Conservation (phyloP, 2,113 vertebrate species). For the Panthera uncia region DNA sequence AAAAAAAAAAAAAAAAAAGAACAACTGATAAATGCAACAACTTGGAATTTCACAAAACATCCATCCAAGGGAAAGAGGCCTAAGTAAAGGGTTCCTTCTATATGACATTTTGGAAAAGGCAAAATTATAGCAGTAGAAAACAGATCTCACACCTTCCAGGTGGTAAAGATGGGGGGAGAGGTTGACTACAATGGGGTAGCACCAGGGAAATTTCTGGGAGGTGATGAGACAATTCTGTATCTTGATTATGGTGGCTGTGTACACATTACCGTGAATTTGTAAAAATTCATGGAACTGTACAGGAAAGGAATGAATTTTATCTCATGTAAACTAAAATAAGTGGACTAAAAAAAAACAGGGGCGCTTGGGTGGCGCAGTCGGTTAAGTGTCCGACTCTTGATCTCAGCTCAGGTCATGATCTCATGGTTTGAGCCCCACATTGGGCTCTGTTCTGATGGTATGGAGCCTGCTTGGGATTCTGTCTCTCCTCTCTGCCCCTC, state of each 20-base stretch:
- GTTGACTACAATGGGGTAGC: neutral
- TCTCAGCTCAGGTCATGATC: no score
- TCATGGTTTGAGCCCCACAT: no score
- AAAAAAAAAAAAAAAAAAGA: neutral
- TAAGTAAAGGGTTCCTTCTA: neutral
- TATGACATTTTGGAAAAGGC: neutral
- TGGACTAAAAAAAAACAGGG: neutral
- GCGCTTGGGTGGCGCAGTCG: no score
- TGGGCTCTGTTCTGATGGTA: no score
- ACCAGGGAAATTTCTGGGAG: neutral
- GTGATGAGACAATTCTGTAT: neutral
- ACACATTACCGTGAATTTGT: neutral
- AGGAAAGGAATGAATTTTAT: neutral
- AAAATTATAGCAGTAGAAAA: neutral
- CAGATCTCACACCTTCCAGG: neutral
- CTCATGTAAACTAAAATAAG: neutral
- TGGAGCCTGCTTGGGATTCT: no score
- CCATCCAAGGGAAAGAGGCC: neutral
- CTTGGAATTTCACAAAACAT: neutral
- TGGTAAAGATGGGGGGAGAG: neutral
- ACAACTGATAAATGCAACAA: neutral
- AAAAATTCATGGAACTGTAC: neutral
- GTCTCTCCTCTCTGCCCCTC: no score
- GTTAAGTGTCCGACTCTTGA: no score
- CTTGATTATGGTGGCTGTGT: neutral